These are phyloP conservation scores for Harmothoe impar DNA, from an alignment of 2,888 invertebrate species.

Conservation along the genomic window DNA sequence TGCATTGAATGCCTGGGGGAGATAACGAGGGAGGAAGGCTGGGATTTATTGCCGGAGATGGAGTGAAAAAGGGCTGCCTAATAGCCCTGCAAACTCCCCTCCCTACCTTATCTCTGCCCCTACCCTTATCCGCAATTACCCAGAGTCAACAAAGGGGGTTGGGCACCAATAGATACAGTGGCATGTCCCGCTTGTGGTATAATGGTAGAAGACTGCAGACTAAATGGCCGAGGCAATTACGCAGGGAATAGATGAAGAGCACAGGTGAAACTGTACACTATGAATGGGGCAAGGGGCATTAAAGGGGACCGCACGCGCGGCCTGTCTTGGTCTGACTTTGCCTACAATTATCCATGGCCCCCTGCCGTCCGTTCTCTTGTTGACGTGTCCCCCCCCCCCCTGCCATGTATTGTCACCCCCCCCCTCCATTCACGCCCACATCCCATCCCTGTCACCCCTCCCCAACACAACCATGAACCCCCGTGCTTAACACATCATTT, in stretches of 20 bases:
- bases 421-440: neutral
- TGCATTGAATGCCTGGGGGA: constrained; percentile 11
- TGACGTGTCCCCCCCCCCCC: neutral
- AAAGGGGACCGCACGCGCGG: too few species aligned
- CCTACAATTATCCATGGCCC: neutral
- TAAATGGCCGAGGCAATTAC: too few species aligned
- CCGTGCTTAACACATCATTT: neutral
- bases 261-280: too few species aligned
- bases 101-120: neutral
- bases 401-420: neutral
- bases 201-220: too few species aligned
- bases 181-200: too few species aligned
- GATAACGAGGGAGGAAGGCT: neutral
- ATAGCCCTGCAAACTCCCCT: neutral
- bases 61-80: constrained; percentile 1
- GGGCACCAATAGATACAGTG: too few species aligned
- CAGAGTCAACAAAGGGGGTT: too few species aligned
- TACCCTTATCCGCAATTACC: too few species aligned
- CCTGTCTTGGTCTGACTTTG: neutral
- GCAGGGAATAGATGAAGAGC: too few species aligned
- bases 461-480: neutral
- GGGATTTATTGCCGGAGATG: constrained; percentile 19
- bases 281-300: too few species aligned
- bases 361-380: neutral
- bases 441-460: neutral